phyloP scores from a whole-genome alignment of 2,888 invertebrate species.

The Leistus spinibarbis region DNA sequence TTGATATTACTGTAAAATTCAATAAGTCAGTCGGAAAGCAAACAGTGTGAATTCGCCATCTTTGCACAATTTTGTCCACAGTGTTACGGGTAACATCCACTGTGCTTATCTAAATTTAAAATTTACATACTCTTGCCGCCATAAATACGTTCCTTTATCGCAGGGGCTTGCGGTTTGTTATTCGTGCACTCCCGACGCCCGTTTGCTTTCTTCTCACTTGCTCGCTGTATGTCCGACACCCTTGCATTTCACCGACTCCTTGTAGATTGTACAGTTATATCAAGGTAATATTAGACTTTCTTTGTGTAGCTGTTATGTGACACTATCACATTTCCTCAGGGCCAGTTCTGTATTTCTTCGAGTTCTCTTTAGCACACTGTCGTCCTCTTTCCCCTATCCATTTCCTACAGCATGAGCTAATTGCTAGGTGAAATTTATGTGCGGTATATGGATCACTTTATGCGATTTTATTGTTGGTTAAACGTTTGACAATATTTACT shows the following conservation, averaged over 20 bases:
- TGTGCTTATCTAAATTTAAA: slow-evolving; percentile 32
- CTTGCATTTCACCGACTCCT: not conserved
- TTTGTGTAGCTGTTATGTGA: slow-evolving; percentile 25
- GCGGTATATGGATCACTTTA: slow-evolving; percentile 5
- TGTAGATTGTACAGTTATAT: not conserved
- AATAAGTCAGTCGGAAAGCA: not conserved
- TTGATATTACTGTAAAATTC: not conserved
- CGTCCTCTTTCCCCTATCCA: not conserved
- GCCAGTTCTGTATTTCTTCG: slow-evolving; percentile 35
- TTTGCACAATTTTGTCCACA: slow-evolving; percentile 1
- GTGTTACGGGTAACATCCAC: slow-evolving; percentile 1
- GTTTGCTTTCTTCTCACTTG: slow-evolving; percentile 1
- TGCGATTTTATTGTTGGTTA: slow-evolving; percentile 34
- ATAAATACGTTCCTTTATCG: slow-evolving; percentile 36
- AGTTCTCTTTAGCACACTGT: slow-evolving; percentile 4
- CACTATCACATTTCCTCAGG: slow-evolving; percentile 24
- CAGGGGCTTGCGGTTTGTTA: slow-evolving; percentile 6
- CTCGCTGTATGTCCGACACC: not conserved
- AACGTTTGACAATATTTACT: slow-evolving; percentile 34
- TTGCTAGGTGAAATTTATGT: slow-evolving; percentile 31
- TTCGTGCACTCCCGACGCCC: not conserved
- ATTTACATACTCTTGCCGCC: slow-evolving; percentile 27
- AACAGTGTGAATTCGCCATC: not conserved
- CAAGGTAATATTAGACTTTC: slow-evolving; percentile 13
- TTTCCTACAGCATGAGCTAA: slow-evolving; percentile 16